phyloP scores from a whole-genome alignment of 2,113 vertebrate genomes.

The Oxyura jamaicensis region DNA sequence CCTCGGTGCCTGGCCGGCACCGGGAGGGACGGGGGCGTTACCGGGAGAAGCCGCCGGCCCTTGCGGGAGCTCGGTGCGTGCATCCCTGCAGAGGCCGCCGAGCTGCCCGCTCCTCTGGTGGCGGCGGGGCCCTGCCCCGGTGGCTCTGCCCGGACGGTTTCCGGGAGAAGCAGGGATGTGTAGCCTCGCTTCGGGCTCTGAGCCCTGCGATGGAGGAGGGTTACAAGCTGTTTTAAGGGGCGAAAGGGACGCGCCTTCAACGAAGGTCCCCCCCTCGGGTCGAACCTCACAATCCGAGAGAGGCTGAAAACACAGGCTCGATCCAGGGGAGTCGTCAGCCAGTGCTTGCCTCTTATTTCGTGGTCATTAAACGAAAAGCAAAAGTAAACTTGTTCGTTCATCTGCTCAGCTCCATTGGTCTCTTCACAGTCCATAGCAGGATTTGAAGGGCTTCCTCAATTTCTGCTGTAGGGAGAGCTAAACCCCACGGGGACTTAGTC shows the following conservation, averaged over 20 bases:
- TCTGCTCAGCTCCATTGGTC: not conserved
- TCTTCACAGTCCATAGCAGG: not conserved
- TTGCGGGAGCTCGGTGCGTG: not conserved
- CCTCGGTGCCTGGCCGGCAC: not conserved
- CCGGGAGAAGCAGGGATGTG: not conserved
- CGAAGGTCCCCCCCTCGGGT: not conserved
- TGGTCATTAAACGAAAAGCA: not conserved
- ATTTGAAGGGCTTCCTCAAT: not conserved
- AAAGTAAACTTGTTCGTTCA: not conserved
- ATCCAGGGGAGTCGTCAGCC: not conserved
- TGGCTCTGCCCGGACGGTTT: not conserved
- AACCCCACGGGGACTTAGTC: not conserved
- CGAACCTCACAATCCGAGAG: not conserved
- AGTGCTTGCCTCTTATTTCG: not conserved
- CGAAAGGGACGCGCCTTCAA: not conserved
- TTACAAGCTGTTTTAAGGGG: not conserved
- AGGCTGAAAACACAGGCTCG: not conserved
- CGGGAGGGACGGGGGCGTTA: not conserved
- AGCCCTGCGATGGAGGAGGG: not conserved
- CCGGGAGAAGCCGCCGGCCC: not conserved
- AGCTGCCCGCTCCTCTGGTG: not conserved
- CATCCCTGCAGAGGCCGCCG: not conserved
- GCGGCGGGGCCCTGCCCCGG: not conserved
- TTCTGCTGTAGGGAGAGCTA: not conserved
- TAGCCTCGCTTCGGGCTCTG: not conserved